Conservation (phyloP, 2,888 invertebrate genomes). For the Anoncus sp. region DNA sequence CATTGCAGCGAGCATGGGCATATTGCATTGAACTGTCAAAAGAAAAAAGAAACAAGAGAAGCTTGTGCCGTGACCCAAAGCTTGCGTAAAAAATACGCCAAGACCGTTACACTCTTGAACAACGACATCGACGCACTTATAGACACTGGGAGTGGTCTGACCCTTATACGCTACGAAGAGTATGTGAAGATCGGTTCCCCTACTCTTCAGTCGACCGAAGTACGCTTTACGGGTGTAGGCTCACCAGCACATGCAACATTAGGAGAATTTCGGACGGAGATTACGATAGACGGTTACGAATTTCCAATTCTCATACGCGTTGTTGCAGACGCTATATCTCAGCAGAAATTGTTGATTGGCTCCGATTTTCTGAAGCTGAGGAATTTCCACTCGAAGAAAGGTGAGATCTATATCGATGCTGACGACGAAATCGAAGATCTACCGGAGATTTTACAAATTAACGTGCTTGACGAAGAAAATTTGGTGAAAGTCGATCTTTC, state of each 20-base stretch:
- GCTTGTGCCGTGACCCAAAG: slow-evolving; percentile 7
- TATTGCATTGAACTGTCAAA: slow-evolving; percentile 25
- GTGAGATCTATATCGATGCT: too few relatives aligned
- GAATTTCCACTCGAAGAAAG: not conserved
- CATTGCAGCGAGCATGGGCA: slow-evolving; percentile 33
- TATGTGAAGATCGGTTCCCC: slow-evolving; percentile 53
- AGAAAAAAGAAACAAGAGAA: slow-evolving; percentile 14
- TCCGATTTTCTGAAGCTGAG: slow-evolving; percentile 17
- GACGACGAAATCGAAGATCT: not conserved
- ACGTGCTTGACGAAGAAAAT: not conserved
- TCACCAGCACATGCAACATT: slow-evolving; percentile 13
- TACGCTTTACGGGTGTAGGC: slow-evolving; percentile 47
- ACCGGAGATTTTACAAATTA: slow-evolving; percentile 2
- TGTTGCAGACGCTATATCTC: slow-evolving; percentile 16
- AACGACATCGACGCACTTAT: slow-evolving; percentile 42
- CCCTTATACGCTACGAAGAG: slow-evolving; percentile 33
- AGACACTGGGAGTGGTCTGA: slow-evolving; percentile 56
- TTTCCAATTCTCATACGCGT: slow-evolving; percentile 21
- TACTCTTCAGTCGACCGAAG: slow-evolving; percentile 2
- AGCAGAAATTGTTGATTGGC: slow-evolving; percentile 23
- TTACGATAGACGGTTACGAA: slow-evolving; percentile 24
- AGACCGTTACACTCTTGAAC: slow-evolving; percentile 26
- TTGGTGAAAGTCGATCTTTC: slow-evolving; percentile 8
- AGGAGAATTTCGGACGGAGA: slow-evolving; percentile 19
- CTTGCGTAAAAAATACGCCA: slow-evolving; percentile 11